These are phyloP conservation scores for Drosophila erecta DNA, from an alignment of 1,140 invertebrate genomes.

Conservation along the genomic window DNA sequence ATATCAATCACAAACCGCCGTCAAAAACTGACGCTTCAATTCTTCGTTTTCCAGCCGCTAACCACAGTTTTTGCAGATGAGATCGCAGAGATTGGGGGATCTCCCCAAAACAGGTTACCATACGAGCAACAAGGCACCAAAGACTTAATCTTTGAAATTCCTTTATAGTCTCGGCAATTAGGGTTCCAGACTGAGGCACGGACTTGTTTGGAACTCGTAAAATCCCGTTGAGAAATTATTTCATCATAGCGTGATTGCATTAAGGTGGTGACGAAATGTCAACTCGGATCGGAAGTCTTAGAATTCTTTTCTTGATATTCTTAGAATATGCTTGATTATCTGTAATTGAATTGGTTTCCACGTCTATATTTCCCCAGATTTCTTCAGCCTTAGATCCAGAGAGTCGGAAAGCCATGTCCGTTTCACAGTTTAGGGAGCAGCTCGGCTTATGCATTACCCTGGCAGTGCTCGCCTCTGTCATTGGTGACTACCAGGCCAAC, in stretches of 20 bases:
- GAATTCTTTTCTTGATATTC: too few species aligned
- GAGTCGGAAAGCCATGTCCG: conserved; percentile 9
- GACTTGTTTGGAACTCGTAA: conserved; percentile 58
- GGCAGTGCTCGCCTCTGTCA: conserved; percentile 35
- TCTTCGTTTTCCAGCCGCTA: not conserved
- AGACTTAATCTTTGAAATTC: not conserved
- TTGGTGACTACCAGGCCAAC: conserved; percentile 64
- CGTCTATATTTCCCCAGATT: not conserved
- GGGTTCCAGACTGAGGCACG: conserved; percentile 5
- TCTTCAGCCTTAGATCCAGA: not conserved
- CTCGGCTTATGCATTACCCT: conserved; percentile 48
- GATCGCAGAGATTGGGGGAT: not conserved
- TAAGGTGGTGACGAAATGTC: conserved; percentile 31
- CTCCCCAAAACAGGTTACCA: not conserved
- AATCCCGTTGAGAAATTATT: conserved; percentile 61
- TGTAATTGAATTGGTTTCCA: not conserved
- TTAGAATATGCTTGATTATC: too few species aligned
- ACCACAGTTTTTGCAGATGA: not conserved
- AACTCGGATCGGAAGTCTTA: not conserved
- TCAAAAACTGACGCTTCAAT: not conserved
- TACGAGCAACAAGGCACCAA: not conserved
- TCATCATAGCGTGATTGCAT: conserved; percentile 58
- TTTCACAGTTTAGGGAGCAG: conserved; percentile 52
- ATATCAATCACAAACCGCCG: too few species aligned
- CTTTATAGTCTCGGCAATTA: not conserved